A percentile compares a stretch with the other conserved stretches of the same genome.
Evolutionary conservation across 2,113 vertebrate genomes (phyloP).

Genomic region (Capreolus pygargus): DNA sequence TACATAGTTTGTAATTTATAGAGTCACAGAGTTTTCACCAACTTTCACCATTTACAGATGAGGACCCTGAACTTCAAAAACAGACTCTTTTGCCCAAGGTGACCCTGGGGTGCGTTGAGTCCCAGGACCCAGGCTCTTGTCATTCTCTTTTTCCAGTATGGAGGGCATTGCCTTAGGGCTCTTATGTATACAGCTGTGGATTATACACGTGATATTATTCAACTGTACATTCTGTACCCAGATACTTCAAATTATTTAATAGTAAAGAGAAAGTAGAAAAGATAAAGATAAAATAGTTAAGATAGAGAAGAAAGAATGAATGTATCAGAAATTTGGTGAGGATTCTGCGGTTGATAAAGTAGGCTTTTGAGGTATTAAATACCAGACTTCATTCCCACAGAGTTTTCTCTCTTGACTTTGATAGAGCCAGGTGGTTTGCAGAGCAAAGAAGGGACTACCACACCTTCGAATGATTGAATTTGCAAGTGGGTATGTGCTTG

Average conservation of each 20-base stretch:
- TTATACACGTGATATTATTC: neutral
- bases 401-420: neutral
- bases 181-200: neutral
- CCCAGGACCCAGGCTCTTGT: neutral
- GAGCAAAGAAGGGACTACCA: neutral
- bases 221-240: neutral
- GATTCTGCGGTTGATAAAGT: neutral
- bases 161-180: neutral
- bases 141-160: neutral
- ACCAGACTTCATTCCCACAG: neutral
- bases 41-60: neutral
- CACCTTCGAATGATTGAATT: neutral
- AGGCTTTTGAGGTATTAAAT: neutral
- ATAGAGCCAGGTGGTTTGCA: neutral
- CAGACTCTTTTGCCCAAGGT: neutral
- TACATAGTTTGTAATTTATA: neutral
- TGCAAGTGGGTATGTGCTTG: neutral
- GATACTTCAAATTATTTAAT: conserved; percentile 15
- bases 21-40: neutral
- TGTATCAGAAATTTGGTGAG: neutral
- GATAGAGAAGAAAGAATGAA: neutral
- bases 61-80: neutral
- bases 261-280: neutral
- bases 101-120: neutral
- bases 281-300: neutral